Conservation (phyloP, 2,888 invertebrate genomes). For the Criorhina ranunculi region DNA sequence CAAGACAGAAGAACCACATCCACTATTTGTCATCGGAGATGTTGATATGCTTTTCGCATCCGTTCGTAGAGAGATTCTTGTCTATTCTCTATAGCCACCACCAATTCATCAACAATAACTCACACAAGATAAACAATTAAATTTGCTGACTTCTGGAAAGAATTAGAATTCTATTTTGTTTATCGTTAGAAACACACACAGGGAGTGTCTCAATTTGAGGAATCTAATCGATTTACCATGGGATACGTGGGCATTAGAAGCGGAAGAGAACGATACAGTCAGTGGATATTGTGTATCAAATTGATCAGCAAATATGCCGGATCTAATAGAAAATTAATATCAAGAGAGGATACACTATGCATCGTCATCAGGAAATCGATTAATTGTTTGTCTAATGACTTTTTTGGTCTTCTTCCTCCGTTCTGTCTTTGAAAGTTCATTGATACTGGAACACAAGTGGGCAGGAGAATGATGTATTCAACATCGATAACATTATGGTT, state of each 20-base stretch:
- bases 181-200: slow-evolving; percentile 12
- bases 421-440: not conserved
- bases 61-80: not conserved
- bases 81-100: not conserved
- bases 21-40: not conserved
- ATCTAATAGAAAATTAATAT: slow-evolving; percentile 47
- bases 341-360: not conserved
- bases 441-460: slow-evolving; percentile 14
- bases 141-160: slow-evolving; percentile 4
- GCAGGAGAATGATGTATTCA: not conserved
- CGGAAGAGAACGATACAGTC: slow-evolving; percentile 35
- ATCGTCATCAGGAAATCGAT: slow-evolving; percentile 54
- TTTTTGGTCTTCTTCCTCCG: not conserved
- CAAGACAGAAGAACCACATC: not conserved
- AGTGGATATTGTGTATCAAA: slow-evolving; percentile 24
- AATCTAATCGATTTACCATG: slow-evolving; percentile 23
- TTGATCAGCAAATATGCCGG: slow-evolving; percentile 56
- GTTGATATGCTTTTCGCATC: not conserved
- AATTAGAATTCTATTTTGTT: slow-evolving; percentile 37
- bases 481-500: not conserved
- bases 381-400: slow-evolving; percentile 22
- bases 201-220: slow-evolving; percentile 35
- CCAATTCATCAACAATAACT: slow-evolving; percentile 20
- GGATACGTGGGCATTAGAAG: slow-evolving; percentile 19
- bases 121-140: slow-evolving; percentile 28